Evolutionary conservation across 2,113 vertebrate species (phyloP), one percentile per base, ranked within the genome.

Genomic region (Phylloscopus trochiloides): DNA sequence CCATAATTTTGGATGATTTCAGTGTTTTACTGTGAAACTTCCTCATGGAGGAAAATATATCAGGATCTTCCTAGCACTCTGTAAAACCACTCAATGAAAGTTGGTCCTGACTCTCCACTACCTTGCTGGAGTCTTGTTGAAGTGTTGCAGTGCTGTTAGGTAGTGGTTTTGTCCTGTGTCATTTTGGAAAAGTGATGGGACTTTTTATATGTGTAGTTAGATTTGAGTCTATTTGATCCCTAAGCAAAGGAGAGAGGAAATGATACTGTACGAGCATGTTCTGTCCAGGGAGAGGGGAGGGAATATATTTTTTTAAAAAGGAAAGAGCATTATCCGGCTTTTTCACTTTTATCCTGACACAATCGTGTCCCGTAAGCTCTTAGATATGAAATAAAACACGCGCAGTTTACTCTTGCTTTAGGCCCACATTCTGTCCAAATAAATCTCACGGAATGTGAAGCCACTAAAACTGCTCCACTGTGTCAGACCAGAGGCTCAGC

Each of bases 201-300:
- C 13, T 40, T 90, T 78, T 82, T 43, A 57, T 47, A 25, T 80
- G 17, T 10, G 7, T 5, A 13, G 32, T 83, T 80, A 55, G 12
- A 36, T 91, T 83, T 73, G 45, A 88, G 8, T 24, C 3, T 8
- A 12, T 79, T 45, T 82, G 61, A 28, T 73, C 34, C 2, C 4
- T 29, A 76, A 86, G 18, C 24, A 50, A 48, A 85, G 67, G 32
- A 68, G 29, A 87, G 42, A 68, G 14, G 14, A 61, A 89, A 72
- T 32, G 0, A 22, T 42, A 45, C 25, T 80, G 9, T 36, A 14
- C 25, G 32, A 83, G 6, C 11, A 54, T 18, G n/a, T 76, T 61
- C 24, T 62, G 10, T 43, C 4, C 17, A 22, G 3, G 5, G 17
- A 25, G 6, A 20, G 5, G 2, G 2, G 4, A 7, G 2, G 4